These are phyloP conservation scores for Leptinotarsa haldemani DNA, from an alignment of 2,888 invertebrate species.

Conservation along the genomic window DNA sequence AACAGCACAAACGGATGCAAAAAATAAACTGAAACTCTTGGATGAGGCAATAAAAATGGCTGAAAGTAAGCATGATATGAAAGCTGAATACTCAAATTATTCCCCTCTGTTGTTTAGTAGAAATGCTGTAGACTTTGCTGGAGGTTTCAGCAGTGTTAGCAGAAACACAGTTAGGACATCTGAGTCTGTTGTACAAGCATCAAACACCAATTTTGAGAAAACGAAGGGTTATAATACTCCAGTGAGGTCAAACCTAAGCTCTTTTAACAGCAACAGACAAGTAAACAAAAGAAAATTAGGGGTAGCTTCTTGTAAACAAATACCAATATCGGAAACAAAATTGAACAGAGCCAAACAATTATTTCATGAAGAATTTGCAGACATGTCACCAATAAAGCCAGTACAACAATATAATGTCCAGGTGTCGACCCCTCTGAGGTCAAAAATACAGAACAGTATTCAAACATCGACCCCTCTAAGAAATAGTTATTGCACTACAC, in stretches of 20 bases:
- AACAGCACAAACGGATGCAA: constrained; percentile 2
- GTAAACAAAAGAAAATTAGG: constrained; percentile 54
- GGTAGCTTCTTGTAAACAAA: constrained; percentile 54
- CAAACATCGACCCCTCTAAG: constrained; percentile 41
- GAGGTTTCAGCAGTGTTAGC: not conserved
- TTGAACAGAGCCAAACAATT: constrained; percentile 54
- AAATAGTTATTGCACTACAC: constrained; percentile 14
- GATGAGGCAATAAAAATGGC: constrained; percentile 22
- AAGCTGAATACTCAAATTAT: not conserved
- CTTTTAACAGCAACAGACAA: not conserved
- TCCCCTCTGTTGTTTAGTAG: not conserved
- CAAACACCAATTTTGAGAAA: constrained; percentile 27
- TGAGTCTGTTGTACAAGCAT: constrained; percentile 9
- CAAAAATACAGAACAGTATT: constrained; percentile 23
- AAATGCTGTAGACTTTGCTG: not conserved
- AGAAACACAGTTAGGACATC: constrained; percentile 14
- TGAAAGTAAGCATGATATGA: not conserved
- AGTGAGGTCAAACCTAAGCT: not conserved
- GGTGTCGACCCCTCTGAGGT: constrained; percentile 40
- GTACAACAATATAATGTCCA: constrained; percentile 27
- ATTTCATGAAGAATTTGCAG: constrained; percentile 48
- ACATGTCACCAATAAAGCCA: constrained; percentile 41
- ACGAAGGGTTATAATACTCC: constrained; percentile 9
- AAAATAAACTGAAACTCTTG: constrained; percentile 27
- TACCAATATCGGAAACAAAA: constrained; percentile 55